Evolutionary conservation across 2,888 invertebrate species (phyloP), one percentile per base, ranked within the genome.

Genomic region (Philopedon plagiatum): DNA sequence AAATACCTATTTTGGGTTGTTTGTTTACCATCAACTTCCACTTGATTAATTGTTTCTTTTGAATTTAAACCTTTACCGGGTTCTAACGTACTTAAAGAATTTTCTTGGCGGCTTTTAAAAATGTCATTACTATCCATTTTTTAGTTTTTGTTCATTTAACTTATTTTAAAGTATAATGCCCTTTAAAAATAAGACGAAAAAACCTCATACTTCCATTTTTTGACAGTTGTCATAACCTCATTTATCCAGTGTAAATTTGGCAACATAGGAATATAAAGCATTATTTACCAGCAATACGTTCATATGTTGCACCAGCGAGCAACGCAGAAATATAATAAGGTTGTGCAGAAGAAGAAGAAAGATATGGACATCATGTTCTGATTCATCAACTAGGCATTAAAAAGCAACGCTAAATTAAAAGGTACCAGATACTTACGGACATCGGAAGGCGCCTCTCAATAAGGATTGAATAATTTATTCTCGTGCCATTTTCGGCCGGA

Each of bases 1-100:
- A 54, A 54, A 54, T 26, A 54, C 51, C 51, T 54, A 29, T 29
- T 54, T 23, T 54, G 29, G 29, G 15, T 54, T 54, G 13, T 8
- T 54, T 15, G 29, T 54, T 54, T 51, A 51, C 5, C 19, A 29
- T 1, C 4, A 4, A 7, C 15, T 13, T 26, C n/a, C 3, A 0
- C 18, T 54, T 15, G 8, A 54, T 29, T 9, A 54, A 18, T 3
- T 7, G 7, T 32, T 11, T 26, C 9, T 9, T 15, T 13, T 29
- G 15, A 2, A 13, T 8, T 8, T 29, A 54, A 54, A 54, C 15
- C 18, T 29, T n/a, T 13, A 5, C 1, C n/a, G 5, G 2, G 19
- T 13, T 26, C 26, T n/a, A n/a, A n/a, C 9, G 26, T 3, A 0
- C 18, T 29, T 5, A 5, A 13, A 7, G n/a, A 29, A 29, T 26